Conservation (phyloP, 2,113 vertebrate genomes). For the Tricholaema leucomelas region DNA sequence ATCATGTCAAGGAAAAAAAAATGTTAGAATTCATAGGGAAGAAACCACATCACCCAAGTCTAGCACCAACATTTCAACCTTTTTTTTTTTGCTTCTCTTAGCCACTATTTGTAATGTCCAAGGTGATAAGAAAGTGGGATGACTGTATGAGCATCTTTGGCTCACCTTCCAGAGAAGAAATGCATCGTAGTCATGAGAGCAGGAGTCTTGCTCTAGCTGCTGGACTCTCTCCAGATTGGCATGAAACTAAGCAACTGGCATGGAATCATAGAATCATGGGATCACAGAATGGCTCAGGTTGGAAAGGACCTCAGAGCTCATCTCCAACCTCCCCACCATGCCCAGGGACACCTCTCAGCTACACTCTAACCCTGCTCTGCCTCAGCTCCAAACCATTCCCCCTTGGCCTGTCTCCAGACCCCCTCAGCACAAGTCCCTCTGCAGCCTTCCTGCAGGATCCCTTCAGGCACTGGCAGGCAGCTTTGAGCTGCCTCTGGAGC, state of each 20-base stretch:
- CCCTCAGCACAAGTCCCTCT: too few species aligned
- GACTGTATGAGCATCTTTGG: not conserved
- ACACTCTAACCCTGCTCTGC: too few species aligned
- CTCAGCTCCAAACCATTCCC: too few species aligned
- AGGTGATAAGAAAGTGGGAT: not conserved
- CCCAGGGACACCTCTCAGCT: too few species aligned
- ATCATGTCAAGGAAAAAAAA: slow-evolving; percentile 1
- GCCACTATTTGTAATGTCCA: not conserved
- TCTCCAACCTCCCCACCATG: too few species aligned
- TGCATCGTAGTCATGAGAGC: not conserved
- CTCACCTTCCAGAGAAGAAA: not conserved
- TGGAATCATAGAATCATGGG: not conserved
- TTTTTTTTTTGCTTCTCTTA: not conserved
- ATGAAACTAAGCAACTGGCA: not conserved
- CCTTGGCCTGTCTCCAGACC: too few species aligned
- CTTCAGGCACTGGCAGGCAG: too few species aligned
- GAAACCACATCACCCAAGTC: accelerated
- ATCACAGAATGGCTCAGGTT: too few species aligned
- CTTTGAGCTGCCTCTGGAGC: too few species aligned
- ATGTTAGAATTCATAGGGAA: not conserved
- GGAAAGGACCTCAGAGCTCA: too few species aligned
- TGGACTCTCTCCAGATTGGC: not conserved
- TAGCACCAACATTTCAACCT: not conserved
- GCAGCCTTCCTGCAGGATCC: too few species aligned
- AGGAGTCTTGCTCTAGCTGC: not conserved